These are phyloP conservation scores for Smutsia temminckii DNA, from an alignment of 2,797 vertebrate species.

Conservation along the genomic window DNA sequence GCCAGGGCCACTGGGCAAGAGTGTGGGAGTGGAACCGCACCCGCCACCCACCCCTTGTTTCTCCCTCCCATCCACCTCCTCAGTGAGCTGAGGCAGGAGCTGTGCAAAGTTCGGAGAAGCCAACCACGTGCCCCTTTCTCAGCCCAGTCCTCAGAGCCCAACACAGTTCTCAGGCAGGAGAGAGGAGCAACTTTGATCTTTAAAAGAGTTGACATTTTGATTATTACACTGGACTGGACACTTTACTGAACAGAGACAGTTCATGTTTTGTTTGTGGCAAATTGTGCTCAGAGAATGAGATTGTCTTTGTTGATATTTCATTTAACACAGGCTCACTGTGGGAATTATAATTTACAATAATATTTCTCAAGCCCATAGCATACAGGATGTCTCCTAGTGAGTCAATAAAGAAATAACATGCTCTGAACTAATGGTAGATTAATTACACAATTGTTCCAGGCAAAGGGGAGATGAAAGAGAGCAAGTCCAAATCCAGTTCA, in stretches of 20 bases:
- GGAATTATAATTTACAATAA: neutral
- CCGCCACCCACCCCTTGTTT: neutral
- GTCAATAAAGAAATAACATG: neutral
- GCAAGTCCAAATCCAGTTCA: neutral
- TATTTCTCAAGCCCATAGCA: neutral
- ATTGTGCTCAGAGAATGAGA: neutral
- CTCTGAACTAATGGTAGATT: neutral
- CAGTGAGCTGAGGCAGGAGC: neutral
- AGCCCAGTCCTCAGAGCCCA: neutral
- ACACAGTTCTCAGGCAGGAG: neutral
- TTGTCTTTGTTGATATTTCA: neutral
- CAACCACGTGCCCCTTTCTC: neutral
- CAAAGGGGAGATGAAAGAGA: neutral
- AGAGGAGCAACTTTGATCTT: neutral
- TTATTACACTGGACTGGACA: neutral
- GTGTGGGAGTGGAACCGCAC: neutral
- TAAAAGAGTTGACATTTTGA: neutral
- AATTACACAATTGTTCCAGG: neutral
- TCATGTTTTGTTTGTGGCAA: neutral
- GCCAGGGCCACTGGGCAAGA: accelerated
- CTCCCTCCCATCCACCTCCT: neutral
- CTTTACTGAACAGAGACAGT: neutral
- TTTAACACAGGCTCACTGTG: neutral
- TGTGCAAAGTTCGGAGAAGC: neutral
- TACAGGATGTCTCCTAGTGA: neutral